Conservation (phyloP, 2,888 invertebrate species). For the Philereme transversata region DNA sequence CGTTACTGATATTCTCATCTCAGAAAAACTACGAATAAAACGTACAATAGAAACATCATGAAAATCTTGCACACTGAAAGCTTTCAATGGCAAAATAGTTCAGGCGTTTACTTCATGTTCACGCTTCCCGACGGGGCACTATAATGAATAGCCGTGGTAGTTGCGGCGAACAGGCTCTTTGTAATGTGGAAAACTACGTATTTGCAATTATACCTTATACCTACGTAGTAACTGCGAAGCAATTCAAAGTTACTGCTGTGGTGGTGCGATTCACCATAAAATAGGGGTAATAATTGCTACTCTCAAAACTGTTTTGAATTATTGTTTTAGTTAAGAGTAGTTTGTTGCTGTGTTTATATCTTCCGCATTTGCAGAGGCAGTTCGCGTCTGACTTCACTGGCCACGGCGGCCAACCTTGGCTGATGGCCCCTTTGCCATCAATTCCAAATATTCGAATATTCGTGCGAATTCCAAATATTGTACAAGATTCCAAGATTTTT, state of each 20-base stretch:
- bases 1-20: too few relatives aligned
- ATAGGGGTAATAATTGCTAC: conserved; percentile 15
- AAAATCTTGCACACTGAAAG: conserved; percentile 8
- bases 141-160: conserved; percentile 54
- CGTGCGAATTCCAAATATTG: too few relatives aligned
- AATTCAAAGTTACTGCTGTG: conserved; percentile 13
- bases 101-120: conserved; percentile 22
- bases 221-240: conserved; percentile 2
- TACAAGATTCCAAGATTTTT: too few relatives aligned
- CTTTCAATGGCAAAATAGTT: conserved; percentile 23
- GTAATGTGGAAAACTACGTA: conserved; percentile 48
- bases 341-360: too few relatives aligned
- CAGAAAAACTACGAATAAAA: too few relatives aligned
- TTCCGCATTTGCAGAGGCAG: too few relatives aligned
- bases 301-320: conserved; percentile 19
- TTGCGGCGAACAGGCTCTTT: conserved; percentile 48
- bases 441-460: too few relatives aligned
- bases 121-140: conserved; percentile 30
- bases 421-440: too few relatives aligned
- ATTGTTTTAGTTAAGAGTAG: conserved; percentile 4
- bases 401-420: too few relatives aligned
- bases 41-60: not conserved
- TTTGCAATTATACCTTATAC: conserved; percentile 32
- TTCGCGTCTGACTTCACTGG: too few relatives aligned
- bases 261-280: conserved; percentile 18